Evolutionary conservation across 2,888 invertebrate species (phyloP), one percentile per base, ranked within the genome.

Genomic region (Andrena praecox): DNA sequence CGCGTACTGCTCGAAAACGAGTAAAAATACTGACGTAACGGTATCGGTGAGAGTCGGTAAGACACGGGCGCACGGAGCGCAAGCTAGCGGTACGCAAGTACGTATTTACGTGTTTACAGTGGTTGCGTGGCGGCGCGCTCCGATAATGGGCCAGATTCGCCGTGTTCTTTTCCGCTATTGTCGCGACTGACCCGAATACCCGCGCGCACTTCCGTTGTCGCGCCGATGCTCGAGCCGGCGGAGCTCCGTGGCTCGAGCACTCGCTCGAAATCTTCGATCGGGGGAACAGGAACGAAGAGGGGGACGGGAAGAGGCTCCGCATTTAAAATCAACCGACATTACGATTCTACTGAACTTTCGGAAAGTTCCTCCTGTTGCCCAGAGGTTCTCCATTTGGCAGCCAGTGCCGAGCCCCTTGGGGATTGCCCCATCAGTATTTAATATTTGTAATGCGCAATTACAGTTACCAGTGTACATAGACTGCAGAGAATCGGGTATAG

Each of bases 151-250:
- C 60, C 50, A 69, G 77, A 70, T 70, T 66, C 69, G 67, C 48
- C 42, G n/a, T 60, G 67, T 80, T 80, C 68, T 79, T 84, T 77
- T 68, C 56, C 66, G 56, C 74, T 73, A 62, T 82, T 74, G 80
- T 81, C 84, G 71, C 76, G 56, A 71, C 59, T 64, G 73, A 84
- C 75, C 84, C 69, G 67, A 77, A 79, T 83, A 60, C 50, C 42
- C 42, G 16, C 42, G 42, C 12, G 59, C 27, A 42, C 67, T 84
- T 81, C 77, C 81, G 67, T 69, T 35, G n/a, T 62, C 75, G 33
- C 42, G n/a, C 20, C 50, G 42, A 64, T 29, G 62, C 50, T 63
- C 29, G 42, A 80, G 70, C 60, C 24, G 24, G 31, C 24, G 50
- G 50, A 42, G 48, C 54, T 62, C n/a, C 24, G 5, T 42, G 42